Conservation (phyloP, 2,113 vertebrate genomes). For the Aix galericulata region DNA sequence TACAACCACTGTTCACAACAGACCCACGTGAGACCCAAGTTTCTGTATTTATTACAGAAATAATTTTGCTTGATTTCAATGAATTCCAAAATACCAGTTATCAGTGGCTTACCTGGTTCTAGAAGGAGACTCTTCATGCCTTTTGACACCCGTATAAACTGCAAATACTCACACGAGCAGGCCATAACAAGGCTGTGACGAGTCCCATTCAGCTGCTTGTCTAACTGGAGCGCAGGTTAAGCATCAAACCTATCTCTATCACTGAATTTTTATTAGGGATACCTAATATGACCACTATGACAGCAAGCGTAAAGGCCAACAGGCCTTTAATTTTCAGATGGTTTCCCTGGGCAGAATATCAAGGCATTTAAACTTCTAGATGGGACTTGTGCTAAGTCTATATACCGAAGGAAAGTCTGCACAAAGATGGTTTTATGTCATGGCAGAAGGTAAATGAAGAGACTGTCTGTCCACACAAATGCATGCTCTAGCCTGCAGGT, state of each 20-base stretch:
- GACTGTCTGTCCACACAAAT: background rate
- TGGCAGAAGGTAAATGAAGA: background rate
- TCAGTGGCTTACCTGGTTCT: background rate
- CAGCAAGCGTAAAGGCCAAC: background rate
- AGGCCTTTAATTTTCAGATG: background rate
- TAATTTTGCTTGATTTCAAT: background rate
- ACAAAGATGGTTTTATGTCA: accelerated
- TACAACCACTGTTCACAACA: background rate
- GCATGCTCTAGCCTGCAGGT: background rate
- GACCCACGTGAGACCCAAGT: accelerated
- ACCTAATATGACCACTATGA: too few relatives aligned
- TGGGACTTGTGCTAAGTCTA: background rate
- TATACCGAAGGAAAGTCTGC: background rate
- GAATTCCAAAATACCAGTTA: background rate
- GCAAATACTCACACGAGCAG: background rate
- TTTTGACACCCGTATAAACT: background rate
- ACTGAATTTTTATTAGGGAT: background rate
- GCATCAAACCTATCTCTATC: background rate
- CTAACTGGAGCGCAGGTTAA: background rate
- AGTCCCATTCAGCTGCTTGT: background rate
- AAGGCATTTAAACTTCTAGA: background rate
- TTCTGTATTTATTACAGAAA: background rate
- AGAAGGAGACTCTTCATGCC: background rate
- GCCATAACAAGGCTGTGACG: accelerated
- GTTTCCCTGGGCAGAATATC: background rate